Conservation (phyloP, 2,888 invertebrate genomes). For the Aspidiotus destructor region DNA sequence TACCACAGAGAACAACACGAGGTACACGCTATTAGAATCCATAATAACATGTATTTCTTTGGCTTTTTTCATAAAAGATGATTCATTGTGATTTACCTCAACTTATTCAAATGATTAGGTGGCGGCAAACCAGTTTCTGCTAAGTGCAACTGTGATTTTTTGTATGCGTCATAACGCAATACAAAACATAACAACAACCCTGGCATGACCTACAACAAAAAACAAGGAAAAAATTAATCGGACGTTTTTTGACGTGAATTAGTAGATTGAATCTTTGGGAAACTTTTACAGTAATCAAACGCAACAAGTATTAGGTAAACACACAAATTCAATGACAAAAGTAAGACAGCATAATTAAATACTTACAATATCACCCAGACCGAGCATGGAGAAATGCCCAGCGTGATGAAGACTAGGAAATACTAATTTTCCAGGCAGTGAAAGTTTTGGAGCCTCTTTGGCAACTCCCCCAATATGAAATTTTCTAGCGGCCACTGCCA, state of each 20-base stretch:
- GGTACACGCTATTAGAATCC: too few relatives aligned
- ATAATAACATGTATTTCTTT: too few relatives aligned
- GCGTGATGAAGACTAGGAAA: constrained; percentile 94
- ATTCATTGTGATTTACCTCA: constrained; percentile 39
- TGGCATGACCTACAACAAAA: constrained; percentile 67
- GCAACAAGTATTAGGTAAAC: not conserved
- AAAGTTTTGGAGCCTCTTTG: constrained; percentile 87
- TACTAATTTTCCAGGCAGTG: constrained; percentile 90
- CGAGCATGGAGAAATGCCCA: constrained; percentile 93
- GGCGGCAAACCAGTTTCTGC: constrained; percentile 53
- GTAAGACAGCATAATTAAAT: too few relatives aligned
- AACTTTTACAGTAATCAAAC: constrained; percentile 7
- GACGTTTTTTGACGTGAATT: too few relatives aligned
- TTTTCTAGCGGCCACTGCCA: constrained; percentile 85
- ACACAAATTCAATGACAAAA: too few relatives aligned
- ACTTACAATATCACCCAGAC: constrained; percentile 51
- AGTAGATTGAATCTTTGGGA: too few relatives aligned
- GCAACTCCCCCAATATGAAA: constrained; percentile 83
- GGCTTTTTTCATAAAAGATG: too few relatives aligned
- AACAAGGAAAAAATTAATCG: constrained; percentile 14
- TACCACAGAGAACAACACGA: too few relatives aligned
- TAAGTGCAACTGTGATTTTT: constrained; percentile 65
- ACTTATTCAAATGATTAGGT: constrained; percentile 45
- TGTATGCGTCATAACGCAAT: constrained; percentile 92
- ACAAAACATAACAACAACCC: constrained; percentile 92